These are phyloP conservation scores for Isichthys henryi DNA, from an alignment of 2,113 vertebrate genomes.

Conservation along the genomic window DNA sequence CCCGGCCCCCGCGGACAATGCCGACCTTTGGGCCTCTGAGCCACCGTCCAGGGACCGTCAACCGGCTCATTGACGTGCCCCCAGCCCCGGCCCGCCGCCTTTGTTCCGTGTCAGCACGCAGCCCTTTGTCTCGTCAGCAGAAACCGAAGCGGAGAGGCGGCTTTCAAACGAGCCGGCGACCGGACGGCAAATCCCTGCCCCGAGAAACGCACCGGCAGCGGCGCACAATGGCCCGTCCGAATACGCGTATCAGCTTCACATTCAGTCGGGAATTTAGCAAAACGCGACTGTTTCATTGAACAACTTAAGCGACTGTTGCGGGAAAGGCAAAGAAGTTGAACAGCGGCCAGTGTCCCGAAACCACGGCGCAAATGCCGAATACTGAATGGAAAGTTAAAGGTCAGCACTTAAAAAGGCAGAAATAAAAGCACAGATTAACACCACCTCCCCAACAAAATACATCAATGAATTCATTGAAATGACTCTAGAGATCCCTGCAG, in stretches of 20 bases:
- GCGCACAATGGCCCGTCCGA: neutral
- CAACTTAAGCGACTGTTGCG: neutral
- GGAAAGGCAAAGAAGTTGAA: neutral
- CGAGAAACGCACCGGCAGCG: neutral
- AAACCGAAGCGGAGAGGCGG: neutral
- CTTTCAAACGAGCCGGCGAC: neutral
- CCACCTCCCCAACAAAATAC: neutral
- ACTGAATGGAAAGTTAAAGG: neutral
- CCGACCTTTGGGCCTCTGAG: constrained; percentile 1
- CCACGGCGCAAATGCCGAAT: neutral
- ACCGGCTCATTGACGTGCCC: neutral
- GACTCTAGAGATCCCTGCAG: neutral
- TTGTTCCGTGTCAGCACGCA: constrained; percentile 14
- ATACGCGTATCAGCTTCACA: neutral
- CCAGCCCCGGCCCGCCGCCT: neutral
- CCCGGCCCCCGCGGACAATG: no score
- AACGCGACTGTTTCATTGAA: neutral
- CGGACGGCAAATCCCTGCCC: no score
- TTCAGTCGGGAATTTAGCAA: neutral
- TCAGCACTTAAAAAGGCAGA: neutral
- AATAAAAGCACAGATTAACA: neutral
- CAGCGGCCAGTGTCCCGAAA: neutral
- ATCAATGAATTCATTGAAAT: neutral
- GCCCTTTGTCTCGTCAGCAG: constrained; percentile 13
- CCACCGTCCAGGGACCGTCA: constrained; percentile 4